These are phyloP conservation scores for Actinemys pallida DNA, from an alignment of 2,113 vertebrate species.

Conservation along the genomic window DNA sequence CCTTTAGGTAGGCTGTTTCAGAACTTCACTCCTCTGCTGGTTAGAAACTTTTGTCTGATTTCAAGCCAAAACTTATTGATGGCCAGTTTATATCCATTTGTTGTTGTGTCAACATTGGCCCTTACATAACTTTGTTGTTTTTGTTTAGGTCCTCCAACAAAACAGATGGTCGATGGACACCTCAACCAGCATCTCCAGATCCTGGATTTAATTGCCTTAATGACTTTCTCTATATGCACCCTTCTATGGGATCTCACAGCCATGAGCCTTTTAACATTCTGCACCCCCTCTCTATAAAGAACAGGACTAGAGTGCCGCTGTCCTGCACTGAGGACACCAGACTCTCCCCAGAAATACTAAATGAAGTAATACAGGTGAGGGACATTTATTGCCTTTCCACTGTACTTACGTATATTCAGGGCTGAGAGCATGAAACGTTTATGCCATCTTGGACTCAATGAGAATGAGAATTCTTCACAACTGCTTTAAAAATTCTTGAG, in stretches of 20 bases:
- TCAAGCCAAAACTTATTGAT: neutral
- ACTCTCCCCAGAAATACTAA: conserved; percentile 9
- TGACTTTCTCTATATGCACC: neutral
- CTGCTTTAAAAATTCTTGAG: neutral
- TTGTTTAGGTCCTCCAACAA: conserved; percentile 58
- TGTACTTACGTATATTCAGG: neutral
- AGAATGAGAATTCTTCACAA: neutral
- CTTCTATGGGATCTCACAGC: neutral
- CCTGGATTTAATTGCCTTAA: conserved; percentile 16
- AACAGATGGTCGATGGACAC: conserved; percentile 47
- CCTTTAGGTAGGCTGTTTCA: neutral
- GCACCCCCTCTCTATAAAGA: neutral
- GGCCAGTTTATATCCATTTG: neutral
- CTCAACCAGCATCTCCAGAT: neutral
- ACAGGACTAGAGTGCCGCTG: conserved; percentile 23
- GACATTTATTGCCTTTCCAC: too few relatives aligned
- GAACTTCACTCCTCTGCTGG: neutral
- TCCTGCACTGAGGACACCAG: conserved; percentile 51
- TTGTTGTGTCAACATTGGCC: neutral
- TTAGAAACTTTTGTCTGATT: neutral
- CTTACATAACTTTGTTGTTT: neutral
- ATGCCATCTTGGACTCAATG: neutral
- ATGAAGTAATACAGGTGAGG: conserved; percentile 64
- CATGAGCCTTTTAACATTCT: neutral
- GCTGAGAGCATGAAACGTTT: too few relatives aligned